Conservation (phyloP, 2,888 invertebrate genomes). For the Xanthorhoe spadicearia region DNA sequence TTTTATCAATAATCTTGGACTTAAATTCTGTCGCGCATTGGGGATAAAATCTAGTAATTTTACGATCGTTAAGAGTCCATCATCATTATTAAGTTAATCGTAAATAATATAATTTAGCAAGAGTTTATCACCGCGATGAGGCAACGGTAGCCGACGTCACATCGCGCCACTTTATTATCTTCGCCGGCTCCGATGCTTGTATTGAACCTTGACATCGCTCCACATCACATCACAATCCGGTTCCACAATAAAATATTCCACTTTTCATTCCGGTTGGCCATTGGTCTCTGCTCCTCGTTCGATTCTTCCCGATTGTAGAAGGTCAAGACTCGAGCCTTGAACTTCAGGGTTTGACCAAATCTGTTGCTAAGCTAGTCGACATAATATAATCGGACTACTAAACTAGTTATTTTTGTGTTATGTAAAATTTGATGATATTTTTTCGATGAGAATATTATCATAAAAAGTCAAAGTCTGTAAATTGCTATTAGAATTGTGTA, state of each 20-base stretch:
- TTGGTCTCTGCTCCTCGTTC: constrained; percentile 24
- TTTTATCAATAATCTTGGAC: no score
- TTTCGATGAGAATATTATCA: no score
- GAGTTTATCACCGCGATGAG: constrained; percentile 29
- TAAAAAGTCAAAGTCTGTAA: no score
- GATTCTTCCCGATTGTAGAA: constrained; percentile 10
- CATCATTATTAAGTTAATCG: not conserved
- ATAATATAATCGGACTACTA: not conserved
- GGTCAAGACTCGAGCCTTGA: constrained; percentile 9
- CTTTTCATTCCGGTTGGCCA: constrained; percentile 28
- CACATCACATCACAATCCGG: constrained; percentile 44
- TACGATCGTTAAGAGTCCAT: not conserved
- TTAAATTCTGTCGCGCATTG: no score
- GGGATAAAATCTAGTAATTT: no score
- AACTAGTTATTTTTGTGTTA: not conserved
- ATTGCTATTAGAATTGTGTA: no score
- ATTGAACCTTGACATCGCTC: constrained; percentile 69
- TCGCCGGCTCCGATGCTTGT: constrained; percentile 45
- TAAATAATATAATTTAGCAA: not conserved
- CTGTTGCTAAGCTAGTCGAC: not conserved
- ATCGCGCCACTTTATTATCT: constrained; percentile 78
- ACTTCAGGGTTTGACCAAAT: not conserved
- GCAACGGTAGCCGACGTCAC: constrained; percentile 57
- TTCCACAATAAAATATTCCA: constrained; percentile 32
- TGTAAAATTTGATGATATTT: no score